A percentile compares a stretch with the other conserved stretches of the same genome.
phyloP scores from a whole-genome alignment of 2,113 vertebrate species.

The Brachyhypopomus gauderio region DNA sequence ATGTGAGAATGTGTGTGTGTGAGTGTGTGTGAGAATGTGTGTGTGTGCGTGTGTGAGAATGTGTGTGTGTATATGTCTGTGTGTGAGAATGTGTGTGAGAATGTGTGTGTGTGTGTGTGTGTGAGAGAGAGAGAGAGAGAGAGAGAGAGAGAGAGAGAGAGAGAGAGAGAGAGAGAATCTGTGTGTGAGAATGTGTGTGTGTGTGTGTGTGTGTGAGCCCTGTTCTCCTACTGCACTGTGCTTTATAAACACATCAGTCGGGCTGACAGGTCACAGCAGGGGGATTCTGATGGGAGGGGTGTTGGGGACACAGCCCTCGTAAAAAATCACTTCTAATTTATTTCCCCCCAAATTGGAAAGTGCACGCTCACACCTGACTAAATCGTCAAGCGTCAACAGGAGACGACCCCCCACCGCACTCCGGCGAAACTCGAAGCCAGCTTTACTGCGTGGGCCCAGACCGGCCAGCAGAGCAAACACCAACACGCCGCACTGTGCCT shows the following conservation, averaged over 20 bases:
- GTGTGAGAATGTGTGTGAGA: constrained; percentile 37
- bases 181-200: constrained; percentile 26
- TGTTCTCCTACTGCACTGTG: constrained; percentile 61
- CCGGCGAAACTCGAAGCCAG: constrained; percentile 92
- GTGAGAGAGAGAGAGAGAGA: no score
- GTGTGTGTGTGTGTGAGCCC: constrained; percentile 35
- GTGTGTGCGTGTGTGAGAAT: constrained; percentile 18
- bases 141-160: no score
- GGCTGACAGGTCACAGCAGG: constrained; percentile 74
- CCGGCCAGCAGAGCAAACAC: constrained; percentile 83
- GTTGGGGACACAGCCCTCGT: constrained; percentile 87
- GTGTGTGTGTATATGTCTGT: no score
- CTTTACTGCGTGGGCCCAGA: constrained; percentile 91
- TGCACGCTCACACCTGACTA: constrained; percentile 99
- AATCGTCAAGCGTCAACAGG: constrained; percentile 99
- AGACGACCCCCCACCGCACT: constrained; percentile 94
- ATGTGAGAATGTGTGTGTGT: not conserved
- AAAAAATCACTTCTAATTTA: constrained; percentile 99
- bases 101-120: constrained; percentile 26
- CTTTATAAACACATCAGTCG: constrained; percentile 83
- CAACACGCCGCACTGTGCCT: constrained; percentile 63
- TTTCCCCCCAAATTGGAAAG: constrained; percentile 99
- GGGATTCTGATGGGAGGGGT: constrained; percentile 59
- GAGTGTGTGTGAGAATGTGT: no score
- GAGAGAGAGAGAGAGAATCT: no score